These are phyloP conservation scores for Pantherophis alleghaniensis DNA, from an alignment of 2,797 vertebrate species.

Conservation along the genomic window DNA sequence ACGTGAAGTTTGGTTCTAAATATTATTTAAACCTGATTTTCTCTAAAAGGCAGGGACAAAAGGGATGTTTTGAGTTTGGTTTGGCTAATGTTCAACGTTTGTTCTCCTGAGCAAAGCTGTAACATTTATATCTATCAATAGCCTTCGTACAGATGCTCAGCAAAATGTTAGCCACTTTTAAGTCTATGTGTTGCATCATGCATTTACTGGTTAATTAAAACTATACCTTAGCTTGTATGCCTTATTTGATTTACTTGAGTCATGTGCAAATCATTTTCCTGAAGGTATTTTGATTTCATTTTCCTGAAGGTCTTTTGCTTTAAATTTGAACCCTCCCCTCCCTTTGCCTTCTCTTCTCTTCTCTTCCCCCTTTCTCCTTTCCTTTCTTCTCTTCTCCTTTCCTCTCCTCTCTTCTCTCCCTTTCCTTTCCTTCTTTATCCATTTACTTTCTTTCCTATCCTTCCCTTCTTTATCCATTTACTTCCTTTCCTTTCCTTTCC, in stretches of 20 bases:
- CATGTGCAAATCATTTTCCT: slow-evolving; percentile 43
- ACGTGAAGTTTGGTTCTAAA: too few relatives aligned
- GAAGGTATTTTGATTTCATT: too few relatives aligned
- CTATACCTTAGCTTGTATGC: slow-evolving; percentile 53
- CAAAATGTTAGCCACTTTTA: slow-evolving; percentile 64
- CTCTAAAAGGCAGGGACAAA: too few relatives aligned
- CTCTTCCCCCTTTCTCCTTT: background rate
- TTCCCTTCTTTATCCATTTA: background rate
- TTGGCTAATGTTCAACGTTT: background rate
- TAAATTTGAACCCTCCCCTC: slow-evolving; percentile 6
- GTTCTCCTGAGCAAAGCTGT: background rate
- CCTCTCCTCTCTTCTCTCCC: too few relatives aligned
- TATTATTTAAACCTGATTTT: too few relatives aligned
- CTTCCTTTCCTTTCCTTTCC: too few relatives aligned
- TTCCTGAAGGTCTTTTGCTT: slow-evolving; percentile 54
- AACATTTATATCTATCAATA: slow-evolving; percentile 55
- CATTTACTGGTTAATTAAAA: slow-evolving; percentile 64
- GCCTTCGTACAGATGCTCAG: slow-evolving; percentile 53
- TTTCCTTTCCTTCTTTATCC: too few relatives aligned
- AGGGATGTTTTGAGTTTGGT: too few relatives aligned
- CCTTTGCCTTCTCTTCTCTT: background rate
- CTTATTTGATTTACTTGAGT: slow-evolving; percentile 63
- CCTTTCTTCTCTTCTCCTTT: background rate
- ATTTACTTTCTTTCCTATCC: too few relatives aligned
- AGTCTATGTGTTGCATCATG: slow-evolving; percentile 59